These are phyloP conservation scores for Mallotus villosus DNA, from an alignment of 2,797 vertebrate genomes.

Conservation along the genomic window DNA sequence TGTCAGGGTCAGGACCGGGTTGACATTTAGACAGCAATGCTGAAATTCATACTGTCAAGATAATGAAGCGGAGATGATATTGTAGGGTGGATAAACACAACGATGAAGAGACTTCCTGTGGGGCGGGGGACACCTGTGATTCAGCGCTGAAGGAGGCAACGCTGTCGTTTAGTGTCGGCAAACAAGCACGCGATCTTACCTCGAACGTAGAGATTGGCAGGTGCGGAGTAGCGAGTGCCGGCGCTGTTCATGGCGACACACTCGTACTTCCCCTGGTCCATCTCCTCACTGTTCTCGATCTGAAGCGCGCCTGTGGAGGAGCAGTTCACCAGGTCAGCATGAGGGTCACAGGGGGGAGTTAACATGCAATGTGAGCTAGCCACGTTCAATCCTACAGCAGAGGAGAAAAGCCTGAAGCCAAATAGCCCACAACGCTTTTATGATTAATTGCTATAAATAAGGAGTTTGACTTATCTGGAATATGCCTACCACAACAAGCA, in stretches of 20 bases:
- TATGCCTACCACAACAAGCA: constrained; percentile 41
- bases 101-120: neutral
- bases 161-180: neutral
- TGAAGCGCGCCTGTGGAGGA: constrained; percentile 73
- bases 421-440: constrained; percentile 14
- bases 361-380: constrained; percentile 2
- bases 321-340: constrained; percentile 57
- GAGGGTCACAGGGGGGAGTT: too few species aligned
- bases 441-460: constrained; percentile 48
- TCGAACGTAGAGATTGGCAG: constrained; percentile 81
- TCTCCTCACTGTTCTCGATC: constrained; percentile 81
- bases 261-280: constrained; percentile 81
- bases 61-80: too few species aligned
- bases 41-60: neutral
- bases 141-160: constrained; percentile 1
- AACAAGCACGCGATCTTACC: constrained; percentile 56
- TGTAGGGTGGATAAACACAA: neutral
- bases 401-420: too few species aligned
- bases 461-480: constrained; percentile 39
- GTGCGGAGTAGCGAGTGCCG: constrained; percentile 77
- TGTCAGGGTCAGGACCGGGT: neutral
- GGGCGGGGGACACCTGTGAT: neutral
- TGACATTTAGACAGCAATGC: constrained; percentile 21
- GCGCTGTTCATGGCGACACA: constrained; percentile 79
- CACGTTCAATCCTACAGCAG: too few species aligned